Percentiles rank a stretch among this genome's conserved stretches.
Evolutionary conservation across 2,888 invertebrate species (phyloP).

Genomic region (Megaustenia siamemsis): DNA sequence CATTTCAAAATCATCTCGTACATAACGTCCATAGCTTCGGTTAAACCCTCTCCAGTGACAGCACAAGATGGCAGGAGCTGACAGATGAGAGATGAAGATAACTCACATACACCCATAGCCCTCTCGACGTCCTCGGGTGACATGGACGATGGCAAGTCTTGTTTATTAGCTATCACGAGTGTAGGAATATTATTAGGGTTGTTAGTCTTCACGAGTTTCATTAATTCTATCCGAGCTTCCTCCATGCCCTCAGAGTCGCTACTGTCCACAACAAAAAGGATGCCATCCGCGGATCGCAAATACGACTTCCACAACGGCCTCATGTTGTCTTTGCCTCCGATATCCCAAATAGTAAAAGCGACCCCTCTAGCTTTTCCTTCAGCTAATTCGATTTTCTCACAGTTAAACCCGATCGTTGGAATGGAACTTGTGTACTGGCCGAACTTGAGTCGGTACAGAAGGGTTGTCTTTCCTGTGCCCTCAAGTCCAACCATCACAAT

Average conservation of each 20-base stretch:
- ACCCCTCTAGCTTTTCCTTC: conserved; percentile 94
- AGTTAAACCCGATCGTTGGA: conserved; percentile 98
- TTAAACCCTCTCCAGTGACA: conserved; percentile 96
- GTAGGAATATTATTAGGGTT: conserved; percentile 91
- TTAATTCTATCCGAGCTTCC: conserved; percentile 97
- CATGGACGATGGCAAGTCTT: conserved; percentile 93
- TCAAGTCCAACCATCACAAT: conserved; percentile 98
- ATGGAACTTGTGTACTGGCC: conserved; percentile 98
- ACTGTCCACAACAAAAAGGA: conserved; percentile 97
- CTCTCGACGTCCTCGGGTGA: conserved; percentile 92
- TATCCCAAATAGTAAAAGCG: conserved; percentile 97
- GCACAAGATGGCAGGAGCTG: conserved; percentile 97
- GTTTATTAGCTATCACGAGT: conserved; percentile 96
- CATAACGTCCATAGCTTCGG: conserved; percentile 94
- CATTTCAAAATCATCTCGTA: conserved; percentile 97
- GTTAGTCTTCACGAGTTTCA: conserved; percentile 93
- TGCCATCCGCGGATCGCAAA: conserved; percentile 94
- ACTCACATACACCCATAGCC: conserved; percentile 90
- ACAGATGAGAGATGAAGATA: conserved; percentile 87
- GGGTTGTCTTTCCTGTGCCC: conserved; percentile 95
- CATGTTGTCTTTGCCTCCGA: conserved; percentile 96
- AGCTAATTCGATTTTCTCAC: conserved; percentile 94
- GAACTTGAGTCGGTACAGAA: conserved; percentile 96
- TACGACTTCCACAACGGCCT: conserved; percentile 97
- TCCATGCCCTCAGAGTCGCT: conserved; percentile 96